phyloP scores from a whole-genome alignment of 1,140 invertebrate genomes.

The Mya arenaria region DNA sequence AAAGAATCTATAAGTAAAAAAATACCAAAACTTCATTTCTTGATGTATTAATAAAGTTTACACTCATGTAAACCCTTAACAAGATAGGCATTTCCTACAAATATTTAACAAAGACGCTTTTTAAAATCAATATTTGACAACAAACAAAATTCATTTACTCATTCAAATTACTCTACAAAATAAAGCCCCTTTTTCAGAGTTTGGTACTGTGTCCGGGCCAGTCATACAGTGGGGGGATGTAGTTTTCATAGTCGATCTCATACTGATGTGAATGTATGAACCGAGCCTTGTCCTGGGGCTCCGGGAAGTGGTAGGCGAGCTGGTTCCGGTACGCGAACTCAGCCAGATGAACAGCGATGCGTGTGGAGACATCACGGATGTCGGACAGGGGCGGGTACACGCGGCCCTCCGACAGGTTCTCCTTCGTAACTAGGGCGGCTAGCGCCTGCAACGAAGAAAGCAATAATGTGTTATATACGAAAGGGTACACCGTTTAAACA shows the following conservation, averaged over 20 bases:
- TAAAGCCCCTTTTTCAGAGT: not conserved
- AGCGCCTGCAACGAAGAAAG: constrained; percentile 88
- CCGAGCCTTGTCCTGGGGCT: constrained; percentile 83
- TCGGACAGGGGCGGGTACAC: constrained; percentile 96
- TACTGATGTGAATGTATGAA: constrained; percentile 83
- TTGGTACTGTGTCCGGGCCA: constrained; percentile 79
- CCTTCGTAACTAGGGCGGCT: constrained; percentile 90
- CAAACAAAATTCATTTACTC: not conserved
- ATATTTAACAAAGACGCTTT: not conserved
- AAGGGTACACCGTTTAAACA: too few species aligned
- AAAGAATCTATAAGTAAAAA: not conserved
- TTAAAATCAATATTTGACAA: not conserved
- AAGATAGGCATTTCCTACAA: not conserved
- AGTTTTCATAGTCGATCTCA: constrained; percentile 82
- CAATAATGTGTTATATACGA: too few species aligned
- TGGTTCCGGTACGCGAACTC: constrained; percentile 91
- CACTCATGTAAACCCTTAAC: not conserved
- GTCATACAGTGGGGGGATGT: constrained; percentile 82
- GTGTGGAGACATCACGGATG: constrained; percentile 93
- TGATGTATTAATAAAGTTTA: not conserved
- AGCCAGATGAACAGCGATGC: constrained; percentile 92
- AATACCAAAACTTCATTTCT: not conserved
- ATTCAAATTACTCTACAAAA: not conserved
- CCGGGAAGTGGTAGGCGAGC: constrained; percentile 82
- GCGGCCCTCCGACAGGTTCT: constrained; percentile 91